Evolutionary conservation across 2,888 invertebrate species (phyloP).

Genomic region (Morpho achilles): DNA sequence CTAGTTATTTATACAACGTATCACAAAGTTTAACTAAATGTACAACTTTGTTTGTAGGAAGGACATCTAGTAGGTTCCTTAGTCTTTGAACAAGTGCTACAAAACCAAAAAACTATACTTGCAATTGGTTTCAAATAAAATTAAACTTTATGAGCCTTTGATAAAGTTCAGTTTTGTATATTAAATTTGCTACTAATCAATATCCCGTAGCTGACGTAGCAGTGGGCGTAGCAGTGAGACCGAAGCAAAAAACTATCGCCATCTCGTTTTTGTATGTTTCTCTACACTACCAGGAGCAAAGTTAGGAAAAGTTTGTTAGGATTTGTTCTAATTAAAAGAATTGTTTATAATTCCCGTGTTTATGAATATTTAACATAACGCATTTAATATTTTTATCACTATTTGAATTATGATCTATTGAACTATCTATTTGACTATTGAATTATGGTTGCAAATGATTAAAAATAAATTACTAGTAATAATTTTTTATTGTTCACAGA

Average conservation of each 20-base stretch:
- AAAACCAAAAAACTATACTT: not conserved
- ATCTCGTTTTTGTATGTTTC: constrained; percentile 2
- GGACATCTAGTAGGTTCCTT: no score
- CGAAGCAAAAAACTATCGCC: constrained; percentile 10
- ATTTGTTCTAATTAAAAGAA: constrained; percentile 4
- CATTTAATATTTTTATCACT: no score
- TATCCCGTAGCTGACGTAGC: constrained; percentile 49
- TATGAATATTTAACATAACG: no score
- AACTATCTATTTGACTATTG: no score
- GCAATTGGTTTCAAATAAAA: constrained; percentile 18
- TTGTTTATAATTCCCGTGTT: no score
- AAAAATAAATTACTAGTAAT: not conserved
- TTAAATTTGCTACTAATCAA: constrained; percentile 42
- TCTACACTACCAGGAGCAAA: constrained; percentile 31
- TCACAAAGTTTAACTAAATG: no score
- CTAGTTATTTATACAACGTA: no score
- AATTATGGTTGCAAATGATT: no score
- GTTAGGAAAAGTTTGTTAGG: constrained; percentile 7
- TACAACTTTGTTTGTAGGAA: no score
- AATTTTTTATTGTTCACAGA: constrained; percentile 61
- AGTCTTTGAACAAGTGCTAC: no score
- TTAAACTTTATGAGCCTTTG: not conserved
- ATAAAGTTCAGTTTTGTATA: constrained; percentile 28
- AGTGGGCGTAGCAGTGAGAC: constrained; percentile 36
- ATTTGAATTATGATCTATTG: no score